These are phyloP conservation scores for Mionectes olivaceus DNA, from an alignment of 2,797 vertebrate genomes.

Conservation along the genomic window DNA sequence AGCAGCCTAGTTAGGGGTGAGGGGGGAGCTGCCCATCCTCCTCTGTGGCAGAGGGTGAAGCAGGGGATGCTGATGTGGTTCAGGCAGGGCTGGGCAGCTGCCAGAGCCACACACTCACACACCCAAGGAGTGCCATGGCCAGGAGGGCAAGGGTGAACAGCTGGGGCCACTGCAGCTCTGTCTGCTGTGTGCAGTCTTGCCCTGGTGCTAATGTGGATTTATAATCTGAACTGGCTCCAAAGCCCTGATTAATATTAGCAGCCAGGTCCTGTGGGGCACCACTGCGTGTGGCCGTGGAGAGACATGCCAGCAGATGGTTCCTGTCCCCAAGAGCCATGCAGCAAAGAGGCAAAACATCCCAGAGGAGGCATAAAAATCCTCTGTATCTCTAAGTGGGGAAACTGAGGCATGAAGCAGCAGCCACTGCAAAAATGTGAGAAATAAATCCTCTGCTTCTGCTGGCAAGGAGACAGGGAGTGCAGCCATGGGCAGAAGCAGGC, in stretches of 20 bases:
- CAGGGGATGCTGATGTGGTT: neutral
- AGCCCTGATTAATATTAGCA: neutral
- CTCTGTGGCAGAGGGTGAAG: neutral
- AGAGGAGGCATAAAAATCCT: neutral
- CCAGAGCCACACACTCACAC: accelerated
- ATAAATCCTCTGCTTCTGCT: neutral
- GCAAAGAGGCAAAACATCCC: neutral
- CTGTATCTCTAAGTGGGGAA: neutral
- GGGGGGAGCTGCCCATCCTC: neutral
- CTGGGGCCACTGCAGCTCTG: accelerated
- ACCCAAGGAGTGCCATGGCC: neutral
- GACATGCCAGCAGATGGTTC: neutral
- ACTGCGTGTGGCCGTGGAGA: neutral
- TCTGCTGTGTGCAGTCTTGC: neutral
- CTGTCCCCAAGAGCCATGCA: neutral
- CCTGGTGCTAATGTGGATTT: neutral
- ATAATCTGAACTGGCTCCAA: neutral
- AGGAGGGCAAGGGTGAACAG: neutral
- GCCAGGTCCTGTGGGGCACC: neutral
- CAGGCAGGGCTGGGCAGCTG: neutral
- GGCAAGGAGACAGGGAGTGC: accelerated
- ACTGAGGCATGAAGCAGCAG: neutral
- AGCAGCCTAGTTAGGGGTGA: neutral
- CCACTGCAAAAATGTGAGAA: neutral
- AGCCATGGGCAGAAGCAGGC: neutral